Conservation (phyloP, 2,888 invertebrate species). For the Phaedon cochleariae region DNA sequence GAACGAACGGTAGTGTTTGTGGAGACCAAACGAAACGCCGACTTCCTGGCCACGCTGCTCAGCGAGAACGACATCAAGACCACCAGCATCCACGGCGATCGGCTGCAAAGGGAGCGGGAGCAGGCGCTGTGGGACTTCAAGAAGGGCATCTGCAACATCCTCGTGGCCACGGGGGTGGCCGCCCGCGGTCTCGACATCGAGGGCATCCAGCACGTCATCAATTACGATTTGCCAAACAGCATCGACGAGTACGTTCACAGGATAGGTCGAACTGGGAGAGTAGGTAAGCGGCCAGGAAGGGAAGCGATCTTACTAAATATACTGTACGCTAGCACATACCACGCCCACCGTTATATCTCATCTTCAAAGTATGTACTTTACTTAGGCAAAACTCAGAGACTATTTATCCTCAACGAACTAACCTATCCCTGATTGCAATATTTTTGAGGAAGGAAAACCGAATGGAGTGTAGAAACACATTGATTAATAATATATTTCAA, state of each 20-base stretch:
- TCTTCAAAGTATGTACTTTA: too few species aligned
- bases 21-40: conserved; percentile 88
- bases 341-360: neutral
- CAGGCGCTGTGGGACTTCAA: conserved; percentile 82
- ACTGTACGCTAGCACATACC: neutral
- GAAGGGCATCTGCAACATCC: conserved; percentile 70
- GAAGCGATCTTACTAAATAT: too few species aligned
- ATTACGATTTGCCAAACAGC: conserved; percentile 88
- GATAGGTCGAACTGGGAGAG: conserved; percentile 93
- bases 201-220: conserved; percentile 87
- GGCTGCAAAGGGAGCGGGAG: conserved; percentile 78
- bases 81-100: conserved; percentile 80
- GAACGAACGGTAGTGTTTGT: conserved; percentile 85
- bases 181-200: conserved; percentile 92
- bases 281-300: conserved; percentile 66
- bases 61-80: conserved; percentile 78
- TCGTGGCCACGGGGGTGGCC: conserved; percentile 96
- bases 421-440: too few species aligned
- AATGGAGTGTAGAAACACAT: too few species aligned
- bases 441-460: too few species aligned
- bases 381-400: too few species aligned
- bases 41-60: conserved; percentile 85
- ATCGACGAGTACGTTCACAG: conserved; percentile 96
- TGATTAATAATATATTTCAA: too few species aligned
- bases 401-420: too few species aligned